Evolutionary conservation across 2,113 vertebrate species (phyloP).

Genomic region (Paracyprichromis sp.): DNA sequence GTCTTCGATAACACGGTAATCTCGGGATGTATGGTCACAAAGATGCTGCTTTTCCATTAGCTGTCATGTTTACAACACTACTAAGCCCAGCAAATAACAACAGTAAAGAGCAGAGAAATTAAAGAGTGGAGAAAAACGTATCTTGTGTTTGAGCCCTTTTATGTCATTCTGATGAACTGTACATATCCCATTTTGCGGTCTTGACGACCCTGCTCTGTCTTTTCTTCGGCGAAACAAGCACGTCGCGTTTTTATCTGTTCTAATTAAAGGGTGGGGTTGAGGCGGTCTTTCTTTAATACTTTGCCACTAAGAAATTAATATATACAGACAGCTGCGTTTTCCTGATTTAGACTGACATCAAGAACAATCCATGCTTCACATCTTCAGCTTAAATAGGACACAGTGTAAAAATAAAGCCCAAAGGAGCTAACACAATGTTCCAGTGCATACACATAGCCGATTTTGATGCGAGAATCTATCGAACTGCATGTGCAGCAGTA

Average conservation of each 20-base stretch:
- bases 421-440: neutral
- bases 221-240: neutral
- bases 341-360: constrained; percentile 10
- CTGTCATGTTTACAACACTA: neutral
- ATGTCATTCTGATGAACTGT: constrained; percentile 23
- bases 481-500: neutral
- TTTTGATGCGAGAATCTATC: neutral
- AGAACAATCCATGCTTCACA: constrained; percentile 3
- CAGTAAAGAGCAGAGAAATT: neutral
- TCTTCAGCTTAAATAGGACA: neutral
- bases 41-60: neutral
- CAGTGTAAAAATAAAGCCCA: neutral
- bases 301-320: constrained; percentile 2
- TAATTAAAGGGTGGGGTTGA: neutral
- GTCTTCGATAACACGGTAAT: neutral
- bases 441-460: neutral
- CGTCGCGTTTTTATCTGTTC: neutral
- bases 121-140: constrained; percentile 1
- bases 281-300: neutral
- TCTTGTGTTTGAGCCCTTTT: constrained; percentile 59
- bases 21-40: neutral
- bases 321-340: constrained; percentile 33
- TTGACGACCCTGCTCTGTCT: neutral
- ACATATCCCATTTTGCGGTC: neutral
- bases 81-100: constrained; percentile 1